These are phyloP conservation scores for Phataginus tricuspis DNA, from an alignment of 2,797 vertebrate species.

Conservation along the genomic window DNA sequence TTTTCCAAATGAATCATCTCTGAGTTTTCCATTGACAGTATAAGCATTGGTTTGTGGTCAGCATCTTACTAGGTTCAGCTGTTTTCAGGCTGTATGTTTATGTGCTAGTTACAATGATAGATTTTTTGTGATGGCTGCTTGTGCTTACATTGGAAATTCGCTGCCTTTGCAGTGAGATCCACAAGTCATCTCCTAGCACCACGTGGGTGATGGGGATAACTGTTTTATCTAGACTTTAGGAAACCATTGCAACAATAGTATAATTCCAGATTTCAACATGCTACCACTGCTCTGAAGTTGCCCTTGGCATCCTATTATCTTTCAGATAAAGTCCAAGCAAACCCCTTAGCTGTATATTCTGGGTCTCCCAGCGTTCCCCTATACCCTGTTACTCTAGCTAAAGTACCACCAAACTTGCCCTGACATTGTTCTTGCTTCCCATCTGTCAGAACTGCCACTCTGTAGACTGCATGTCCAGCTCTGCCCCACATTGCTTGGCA, in stretches of 20 bases:
- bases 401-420: not conserved
- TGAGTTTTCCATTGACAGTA: not conserved
- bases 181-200: not conserved
- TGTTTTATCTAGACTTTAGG: constrained; percentile 22
- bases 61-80: not conserved
- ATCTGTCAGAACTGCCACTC: not conserved
- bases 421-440: not conserved
- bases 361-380: not conserved
- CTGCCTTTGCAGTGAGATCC: not conserved
- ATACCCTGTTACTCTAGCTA: not conserved
- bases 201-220: not conserved
- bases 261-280: not conserved
- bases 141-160: not conserved
- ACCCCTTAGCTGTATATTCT: not conserved
- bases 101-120: not conserved
- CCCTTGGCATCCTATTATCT: not conserved
- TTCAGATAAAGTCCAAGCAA: not conserved
- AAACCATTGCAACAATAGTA: not conserved
- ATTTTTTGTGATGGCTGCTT: not conserved
- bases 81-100: not conserved
- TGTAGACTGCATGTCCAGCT: not conserved
- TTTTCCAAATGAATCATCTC: not conserved
- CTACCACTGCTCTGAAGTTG: not conserved
- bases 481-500: not conserved
- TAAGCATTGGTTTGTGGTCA: not conserved